These are phyloP conservation scores for Rhabditophanes sp. DNA, from an alignment of 2,888 invertebrate species.

Conservation along the genomic window DNA sequence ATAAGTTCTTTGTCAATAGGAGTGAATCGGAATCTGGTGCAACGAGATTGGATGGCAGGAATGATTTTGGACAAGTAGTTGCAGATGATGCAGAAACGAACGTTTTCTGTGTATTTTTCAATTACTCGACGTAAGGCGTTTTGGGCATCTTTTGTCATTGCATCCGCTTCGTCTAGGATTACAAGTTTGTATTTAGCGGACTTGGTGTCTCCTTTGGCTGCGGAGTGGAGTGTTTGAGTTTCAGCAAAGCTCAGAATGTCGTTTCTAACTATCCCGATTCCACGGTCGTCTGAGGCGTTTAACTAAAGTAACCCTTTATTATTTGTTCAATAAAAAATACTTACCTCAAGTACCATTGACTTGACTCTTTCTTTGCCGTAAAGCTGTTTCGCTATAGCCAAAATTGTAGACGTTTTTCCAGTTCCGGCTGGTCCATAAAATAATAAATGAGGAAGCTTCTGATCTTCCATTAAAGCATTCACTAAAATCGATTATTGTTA, in stretches of 20 bases:
- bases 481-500: constrained; percentile 37
- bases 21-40: constrained; percentile 51
- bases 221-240: constrained; percentile 61
- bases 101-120: constrained; percentile 96
- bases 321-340: not conserved
- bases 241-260: constrained; percentile 89
- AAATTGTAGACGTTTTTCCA: constrained; percentile 89
- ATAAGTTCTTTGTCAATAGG: constrained; percentile 59
- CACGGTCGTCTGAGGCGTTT: constrained; percentile 95
- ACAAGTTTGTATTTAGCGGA: constrained; percentile 57
- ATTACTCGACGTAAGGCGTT: constrained; percentile 87
- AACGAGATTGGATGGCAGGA: constrained; percentile 90
- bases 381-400: constrained; percentile 80
- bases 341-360: constrained; percentile 65
- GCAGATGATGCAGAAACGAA: constrained; percentile 93
- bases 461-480: constrained; percentile 60
- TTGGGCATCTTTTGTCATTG: constrained; percentile 98
- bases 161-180: constrained; percentile 94
- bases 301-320: constrained; percentile 51
- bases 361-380: constrained; percentile 74
- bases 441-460: constrained; percentile 80
- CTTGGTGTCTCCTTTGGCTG: constrained; percentile 4
- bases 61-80: constrained; percentile 96
- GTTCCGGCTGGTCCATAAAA: constrained; percentile 97
- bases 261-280: constrained; percentile 80